A percentile compares a stretch with the other conserved stretches of the same genome.
These are phyloP conservation scores for Chrysocyon brachyurus DNA, from an alignment of 2,797 vertebrate genomes.

Conservation along the genomic window DNA sequence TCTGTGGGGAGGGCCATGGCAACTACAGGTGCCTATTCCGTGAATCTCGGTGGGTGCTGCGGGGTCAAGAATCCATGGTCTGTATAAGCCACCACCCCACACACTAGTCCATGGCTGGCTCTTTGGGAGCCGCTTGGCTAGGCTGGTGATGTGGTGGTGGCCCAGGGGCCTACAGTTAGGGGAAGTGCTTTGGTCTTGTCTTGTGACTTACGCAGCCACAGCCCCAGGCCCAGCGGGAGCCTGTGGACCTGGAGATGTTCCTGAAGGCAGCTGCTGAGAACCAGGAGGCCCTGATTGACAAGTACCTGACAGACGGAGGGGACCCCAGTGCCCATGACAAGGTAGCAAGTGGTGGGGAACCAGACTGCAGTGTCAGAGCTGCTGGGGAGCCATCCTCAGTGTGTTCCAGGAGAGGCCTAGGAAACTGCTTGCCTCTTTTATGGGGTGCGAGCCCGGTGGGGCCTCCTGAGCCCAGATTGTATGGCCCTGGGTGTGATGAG, in stretches of 20 bases:
- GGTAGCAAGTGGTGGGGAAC: constrained; percentile 77
- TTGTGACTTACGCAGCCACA: not conserved
- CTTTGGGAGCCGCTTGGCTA: not conserved
- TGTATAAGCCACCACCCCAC: not conserved
- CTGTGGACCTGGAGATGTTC: constrained; percentile 89
- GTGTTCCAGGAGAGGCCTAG: not conserved
- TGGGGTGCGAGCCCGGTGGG: fast-evolving
- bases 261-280: constrained; percentile 91
- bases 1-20: not conserved
- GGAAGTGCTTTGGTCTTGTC: not conserved
- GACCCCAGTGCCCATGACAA: constrained; percentile 90
- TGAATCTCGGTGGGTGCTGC: not conserved
- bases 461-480: not conserved
- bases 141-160: fast-evolving
- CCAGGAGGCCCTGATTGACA: constrained; percentile 90
- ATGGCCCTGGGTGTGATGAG: fast-evolving
- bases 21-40: too few relatives aligned
- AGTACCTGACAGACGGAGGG: constrained; percentile 91
- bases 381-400: fast-evolving
- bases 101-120: not conserved
- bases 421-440: not conserved
- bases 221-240: constrained; percentile 84
- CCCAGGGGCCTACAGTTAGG: not conserved
- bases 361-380: not conserved
- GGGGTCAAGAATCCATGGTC: not conserved